Evolutionary conservation across 2,888 invertebrate genomes (phyloP), one percentile per base, ranked within the genome.

Genomic region (Meta bourneti): DNA sequence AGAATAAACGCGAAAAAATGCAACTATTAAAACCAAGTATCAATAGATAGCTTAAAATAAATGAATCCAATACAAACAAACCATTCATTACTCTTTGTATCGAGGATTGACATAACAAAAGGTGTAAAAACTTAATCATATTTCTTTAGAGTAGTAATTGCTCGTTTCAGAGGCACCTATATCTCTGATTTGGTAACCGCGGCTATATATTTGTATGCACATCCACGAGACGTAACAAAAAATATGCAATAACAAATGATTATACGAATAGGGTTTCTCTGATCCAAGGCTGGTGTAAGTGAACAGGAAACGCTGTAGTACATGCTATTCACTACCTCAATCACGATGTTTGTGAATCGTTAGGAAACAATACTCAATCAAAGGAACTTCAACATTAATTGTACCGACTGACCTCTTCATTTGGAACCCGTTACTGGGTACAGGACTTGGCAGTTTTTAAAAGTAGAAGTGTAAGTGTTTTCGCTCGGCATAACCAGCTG

Each of bases 341-440:
- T 48, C 72, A 54, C 61, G 52, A 16, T 82, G 49, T 82, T 52
- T 7, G n/a, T 71, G 82, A 51, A 72, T 54, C 20, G 70, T 75
- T 75, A 75, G 16, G n/a, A 84, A 75, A 84, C 84, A 84, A 84
- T 84, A 48, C 75, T 34, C 52, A 75, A 84, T 84, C 48, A 74
- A n/a, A 16, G 16, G 61, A 61, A 61, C 61, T 61, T 61, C 61
- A 16, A 61, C 61, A 61, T 61, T 61, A 61, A 61, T 61, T 61
- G 61, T 61, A 6, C 61, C 61, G 61, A 61, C 61, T 61, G 61
- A 61, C 61, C 61, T 61, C 61, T 61, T 61, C 61, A 61, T 61
- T 61, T 9, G 13, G 11, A 9, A 16, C 61, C 61, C 13, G 61
- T 61, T 61, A 16, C 8, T 8, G 7, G 6, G 61, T 16, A 61